Evolutionary conservation across 2,113 vertebrate species (phyloP).

Genomic region (Cepphus grylle): DNA sequence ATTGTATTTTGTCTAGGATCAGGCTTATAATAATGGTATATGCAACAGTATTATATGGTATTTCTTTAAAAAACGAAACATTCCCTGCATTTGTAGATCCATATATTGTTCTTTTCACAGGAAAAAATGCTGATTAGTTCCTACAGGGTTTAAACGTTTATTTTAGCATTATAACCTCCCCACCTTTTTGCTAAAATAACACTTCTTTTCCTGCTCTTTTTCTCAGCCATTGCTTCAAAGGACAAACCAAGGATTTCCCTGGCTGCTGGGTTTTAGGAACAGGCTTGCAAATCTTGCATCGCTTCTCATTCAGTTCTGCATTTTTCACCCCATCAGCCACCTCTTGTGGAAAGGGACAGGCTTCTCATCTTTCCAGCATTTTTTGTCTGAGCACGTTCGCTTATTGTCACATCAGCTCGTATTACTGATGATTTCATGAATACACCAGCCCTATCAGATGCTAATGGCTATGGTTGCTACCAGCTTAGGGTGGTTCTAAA

Average conservation of each 20-base stretch:
- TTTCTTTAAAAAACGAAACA: neutral
- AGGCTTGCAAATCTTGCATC: neutral
- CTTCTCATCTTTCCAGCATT: neutral
- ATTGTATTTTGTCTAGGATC: neutral
- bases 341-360: neutral
- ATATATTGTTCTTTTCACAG: neutral
- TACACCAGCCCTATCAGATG: neutral
- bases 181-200: neutral
- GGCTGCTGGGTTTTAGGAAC: neutral
- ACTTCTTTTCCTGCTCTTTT: neutral
- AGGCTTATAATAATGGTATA: neutral
- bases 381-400: neutral
- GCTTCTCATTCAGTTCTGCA: neutral
- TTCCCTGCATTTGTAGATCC: neutral
- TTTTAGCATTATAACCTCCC: neutral
- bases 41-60: neutral
- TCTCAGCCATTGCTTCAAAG: neutral
- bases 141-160: neutral
- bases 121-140: neutral
- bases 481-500: neutral
- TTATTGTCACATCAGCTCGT: neutral
- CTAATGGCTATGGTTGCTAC: neutral
- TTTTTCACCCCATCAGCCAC: neutral
- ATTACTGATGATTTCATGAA: neutral
- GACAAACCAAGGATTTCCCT: neutral